Percentiles rank a stretch among this genome's conserved stretches.
phyloP scores from a whole-genome alignment of 2,113 vertebrate genomes.

The Acanthisitta chloris region DNA sequence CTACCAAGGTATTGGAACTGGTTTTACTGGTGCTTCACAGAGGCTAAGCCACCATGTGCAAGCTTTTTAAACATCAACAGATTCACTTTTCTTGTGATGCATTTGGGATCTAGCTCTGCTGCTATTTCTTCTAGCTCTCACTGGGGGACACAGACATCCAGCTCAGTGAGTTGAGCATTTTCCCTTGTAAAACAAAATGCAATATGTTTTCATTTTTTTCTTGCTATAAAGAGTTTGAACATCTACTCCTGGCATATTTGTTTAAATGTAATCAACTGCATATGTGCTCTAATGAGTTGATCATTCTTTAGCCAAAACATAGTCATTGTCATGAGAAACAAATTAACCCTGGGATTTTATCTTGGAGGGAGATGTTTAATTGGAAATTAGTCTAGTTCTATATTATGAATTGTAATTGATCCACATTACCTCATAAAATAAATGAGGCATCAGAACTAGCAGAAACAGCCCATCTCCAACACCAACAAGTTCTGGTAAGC shows the following conservation, averaged over 20 bases:
- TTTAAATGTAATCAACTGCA: background rate
- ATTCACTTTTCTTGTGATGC: background rate
- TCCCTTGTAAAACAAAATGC: background rate
- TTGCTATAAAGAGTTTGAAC: background rate
- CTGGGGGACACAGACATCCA: background rate
- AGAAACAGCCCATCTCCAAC: background rate
- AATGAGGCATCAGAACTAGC: background rate
- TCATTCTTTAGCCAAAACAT: constrained; percentile 18
- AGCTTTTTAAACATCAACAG: background rate
- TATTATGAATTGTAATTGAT: background rate
- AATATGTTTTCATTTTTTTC: background rate
- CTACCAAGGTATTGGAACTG: background rate
- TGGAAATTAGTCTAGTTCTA: background rate
- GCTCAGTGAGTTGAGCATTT: background rate
- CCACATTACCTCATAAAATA: constrained; percentile 37
- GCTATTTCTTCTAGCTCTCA: background rate
- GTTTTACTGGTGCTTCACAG: background rate
- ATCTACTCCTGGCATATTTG: background rate
- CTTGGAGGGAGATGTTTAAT: background rate
- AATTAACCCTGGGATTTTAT: constrained; percentile 1
- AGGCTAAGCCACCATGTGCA: background rate
- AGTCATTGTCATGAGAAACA: background rate
- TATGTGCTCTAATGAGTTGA: background rate
- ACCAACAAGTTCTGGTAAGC: background rate
- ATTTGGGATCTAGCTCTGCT: background rate